Percentiles rank a stretch among this genome's conserved stretches.
These are phyloP conservation scores for Dioctria linearis DNA, from an alignment of 2,888 invertebrate species.

Conservation along the genomic window DNA sequence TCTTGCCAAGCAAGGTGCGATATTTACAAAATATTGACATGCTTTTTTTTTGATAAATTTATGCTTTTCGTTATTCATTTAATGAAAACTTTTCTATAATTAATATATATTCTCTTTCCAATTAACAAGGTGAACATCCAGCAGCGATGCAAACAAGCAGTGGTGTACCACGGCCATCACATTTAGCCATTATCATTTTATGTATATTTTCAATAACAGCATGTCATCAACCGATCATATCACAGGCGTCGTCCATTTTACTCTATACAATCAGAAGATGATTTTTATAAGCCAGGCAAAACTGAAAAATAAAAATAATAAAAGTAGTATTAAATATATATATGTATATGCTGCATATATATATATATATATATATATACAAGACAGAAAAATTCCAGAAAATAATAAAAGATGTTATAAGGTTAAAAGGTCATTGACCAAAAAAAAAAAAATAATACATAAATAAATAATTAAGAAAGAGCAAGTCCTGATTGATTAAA, in stretches of 20 bases:
- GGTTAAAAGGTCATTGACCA: neutral
- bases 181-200: slow-evolving; percentile 63
- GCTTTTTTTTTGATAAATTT: too few species aligned
- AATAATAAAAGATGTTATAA: neutral
- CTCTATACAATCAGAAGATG: slow-evolving; percentile 62
- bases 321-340: neutral
- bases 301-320: neutral
- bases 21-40: too few species aligned
- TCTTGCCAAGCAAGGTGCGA: too few species aligned
- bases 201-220: slow-evolving; percentile 63
- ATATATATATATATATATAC: neutral
- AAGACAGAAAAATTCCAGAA: neutral
- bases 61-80: too few species aligned
- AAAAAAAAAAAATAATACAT: neutral
- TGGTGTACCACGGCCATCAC: slow-evolving; percentile 68
- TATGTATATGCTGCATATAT: too few species aligned
- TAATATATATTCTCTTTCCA: neutral
- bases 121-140: slow-evolving; percentile 82
- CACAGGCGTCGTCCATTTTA: slow-evolving; percentile 66
- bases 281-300: slow-evolving; percentile 56
- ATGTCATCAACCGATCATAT: slow-evolving; percentile 68
- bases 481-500: neutral
- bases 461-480: neutral
- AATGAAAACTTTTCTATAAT: too few species aligned
- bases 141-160: slow-evolving; percentile 88